Conservation (phyloP, 2,797 vertebrate genomes). For the Lagorchestes hirsutus region DNA sequence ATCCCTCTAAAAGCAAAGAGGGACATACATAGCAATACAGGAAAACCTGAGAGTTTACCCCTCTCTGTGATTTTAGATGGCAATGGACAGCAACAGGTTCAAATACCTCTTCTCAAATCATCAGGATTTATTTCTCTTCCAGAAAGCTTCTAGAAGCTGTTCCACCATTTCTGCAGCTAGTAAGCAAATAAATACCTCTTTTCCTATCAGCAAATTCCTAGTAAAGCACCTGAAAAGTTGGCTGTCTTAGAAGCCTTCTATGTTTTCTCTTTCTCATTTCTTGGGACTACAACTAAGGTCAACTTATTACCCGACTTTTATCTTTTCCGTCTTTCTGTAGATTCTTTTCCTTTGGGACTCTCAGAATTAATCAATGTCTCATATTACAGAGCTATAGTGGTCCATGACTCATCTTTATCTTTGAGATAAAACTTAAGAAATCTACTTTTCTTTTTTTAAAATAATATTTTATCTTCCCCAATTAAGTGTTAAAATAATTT, state of each 20-base stretch:
- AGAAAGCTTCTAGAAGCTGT: neutral
- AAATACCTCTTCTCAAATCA: neutral
- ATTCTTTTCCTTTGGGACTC: neutral
- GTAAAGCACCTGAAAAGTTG: neutral
- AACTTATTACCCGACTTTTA: neutral
- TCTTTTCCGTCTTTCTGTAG: neutral
- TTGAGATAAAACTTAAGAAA: neutral
- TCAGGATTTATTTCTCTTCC: neutral
- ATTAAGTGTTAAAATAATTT: neutral
- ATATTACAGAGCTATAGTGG: neutral
- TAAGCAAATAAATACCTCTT: neutral
- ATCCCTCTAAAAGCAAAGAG: neutral
- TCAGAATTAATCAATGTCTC: neutral
- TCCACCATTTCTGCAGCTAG: neutral
- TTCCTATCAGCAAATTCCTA: neutral
- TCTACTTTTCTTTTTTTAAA: neutral
- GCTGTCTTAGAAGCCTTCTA: neutral
- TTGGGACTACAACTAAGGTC: neutral
- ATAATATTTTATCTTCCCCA: neutral
- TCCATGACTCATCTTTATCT: neutral
- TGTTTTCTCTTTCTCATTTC: neutral
- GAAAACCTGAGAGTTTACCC: neutral
- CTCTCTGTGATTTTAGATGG: neutral
- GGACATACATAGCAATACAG: too few relatives aligned
- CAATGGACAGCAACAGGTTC: neutral